Conservation (phyloP, 2,797 vertebrate species). For the Sparus aurata region DNA sequence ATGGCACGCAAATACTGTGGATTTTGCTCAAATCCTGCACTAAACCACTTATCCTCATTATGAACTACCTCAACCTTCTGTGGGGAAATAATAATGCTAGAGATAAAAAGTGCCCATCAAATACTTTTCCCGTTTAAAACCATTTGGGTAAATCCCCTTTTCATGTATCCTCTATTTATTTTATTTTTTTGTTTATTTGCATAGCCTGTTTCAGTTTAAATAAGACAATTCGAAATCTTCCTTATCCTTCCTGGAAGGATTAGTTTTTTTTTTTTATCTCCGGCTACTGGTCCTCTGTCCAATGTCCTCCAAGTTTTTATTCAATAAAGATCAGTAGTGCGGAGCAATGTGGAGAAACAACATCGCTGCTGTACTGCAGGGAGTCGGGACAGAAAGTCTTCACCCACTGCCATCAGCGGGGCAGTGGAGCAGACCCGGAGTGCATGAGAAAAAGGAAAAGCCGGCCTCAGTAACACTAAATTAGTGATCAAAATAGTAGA, state of each 20-base stretch:
- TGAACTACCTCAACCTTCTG: neutral
- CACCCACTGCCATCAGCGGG: constrained; percentile 49
- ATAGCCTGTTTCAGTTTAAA: constrained; percentile 22
- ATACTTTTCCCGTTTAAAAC: neutral
- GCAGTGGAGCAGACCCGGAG: constrained; percentile 56
- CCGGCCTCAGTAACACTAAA: constrained; percentile 38
- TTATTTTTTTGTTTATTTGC: constrained; percentile 22
- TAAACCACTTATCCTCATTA: constrained; percentile 24
- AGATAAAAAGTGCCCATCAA: constrained; percentile 11
- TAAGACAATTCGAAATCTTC: constrained; percentile 15
- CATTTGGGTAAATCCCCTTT: constrained; percentile 1
- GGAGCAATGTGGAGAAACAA: constrained; percentile 59
- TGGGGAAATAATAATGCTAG: neutral
- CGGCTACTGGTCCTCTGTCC: constrained; percentile 14
- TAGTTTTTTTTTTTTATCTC: constrained; percentile 39
- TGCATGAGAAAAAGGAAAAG: neutral
- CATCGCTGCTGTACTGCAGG: constrained; percentile 31
- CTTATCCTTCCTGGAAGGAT: constrained; percentile 35
- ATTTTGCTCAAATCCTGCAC: constrained; percentile 15
- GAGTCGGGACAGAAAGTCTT: constrained; percentile 47
- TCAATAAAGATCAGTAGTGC: constrained; percentile 65
- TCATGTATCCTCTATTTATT: constrained; percentile 10
- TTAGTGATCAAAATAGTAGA: constrained; percentile 36
- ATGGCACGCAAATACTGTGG: neutral
- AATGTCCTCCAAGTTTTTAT: constrained; percentile 46